phyloP scores from a whole-genome alignment of 2,888 invertebrate species.

The Aspidiotus rigidus region DNA sequence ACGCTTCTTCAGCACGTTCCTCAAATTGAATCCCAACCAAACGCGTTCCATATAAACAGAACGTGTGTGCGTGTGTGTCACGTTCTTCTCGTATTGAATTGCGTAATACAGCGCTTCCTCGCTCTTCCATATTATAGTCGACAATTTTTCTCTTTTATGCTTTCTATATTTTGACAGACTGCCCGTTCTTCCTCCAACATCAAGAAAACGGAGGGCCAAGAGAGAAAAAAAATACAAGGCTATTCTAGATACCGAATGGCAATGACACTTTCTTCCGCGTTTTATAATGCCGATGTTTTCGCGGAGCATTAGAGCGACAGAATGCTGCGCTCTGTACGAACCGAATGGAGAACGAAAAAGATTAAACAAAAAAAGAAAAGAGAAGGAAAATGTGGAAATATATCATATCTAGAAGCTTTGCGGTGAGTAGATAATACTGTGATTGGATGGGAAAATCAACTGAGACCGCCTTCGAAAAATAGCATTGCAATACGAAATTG shows the following conservation, averaged over 20 bases:
- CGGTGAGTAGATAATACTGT: conserved; percentile 32
- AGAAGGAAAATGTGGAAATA: conserved; percentile 15
- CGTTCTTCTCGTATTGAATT: too few species aligned
- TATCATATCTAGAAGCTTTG: conserved; percentile 20
- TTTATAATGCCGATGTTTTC: too few species aligned
- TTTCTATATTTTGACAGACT: not conserved
- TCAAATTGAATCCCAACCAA: conserved; percentile 22
- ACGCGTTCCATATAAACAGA: conserved; percentile 19
- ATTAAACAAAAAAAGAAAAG: conserved; percentile 20
- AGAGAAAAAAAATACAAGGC: too few species aligned
- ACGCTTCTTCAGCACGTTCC: conserved; percentile 26
- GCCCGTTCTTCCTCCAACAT: too few species aligned
- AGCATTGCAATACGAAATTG: conserved; percentile 26
- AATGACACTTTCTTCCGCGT: too few species aligned
- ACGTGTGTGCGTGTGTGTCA: not conserved
- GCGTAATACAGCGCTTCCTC: too few species aligned
- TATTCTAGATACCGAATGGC: too few species aligned
- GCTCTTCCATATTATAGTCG: conserved; percentile 14
- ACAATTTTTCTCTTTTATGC: conserved; percentile 16
- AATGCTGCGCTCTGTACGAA: not conserved
- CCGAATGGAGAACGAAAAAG: conserved; percentile 16
- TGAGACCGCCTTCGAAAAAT: conserved; percentile 31
- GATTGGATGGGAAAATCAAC: conserved; percentile 32
- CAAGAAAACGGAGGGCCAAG: too few species aligned
- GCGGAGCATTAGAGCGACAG: too few species aligned